Evolutionary conservation across 2,113 vertebrate genomes (phyloP).

Genomic region (Coptodon rendalli): DNA sequence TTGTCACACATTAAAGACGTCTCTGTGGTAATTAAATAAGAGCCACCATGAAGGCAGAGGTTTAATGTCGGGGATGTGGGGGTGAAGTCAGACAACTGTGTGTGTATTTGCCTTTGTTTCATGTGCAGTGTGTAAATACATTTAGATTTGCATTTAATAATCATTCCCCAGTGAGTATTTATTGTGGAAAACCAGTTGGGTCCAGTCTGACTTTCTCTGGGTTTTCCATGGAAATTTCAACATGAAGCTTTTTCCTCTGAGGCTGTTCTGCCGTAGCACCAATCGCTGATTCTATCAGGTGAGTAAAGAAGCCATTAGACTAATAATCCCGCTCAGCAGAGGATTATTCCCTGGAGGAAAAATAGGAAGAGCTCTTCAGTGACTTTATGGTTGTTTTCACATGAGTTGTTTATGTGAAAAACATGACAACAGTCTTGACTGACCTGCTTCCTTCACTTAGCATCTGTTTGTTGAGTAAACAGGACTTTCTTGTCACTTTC

Average conservation of each 20-base stretch:
- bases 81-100: background rate
- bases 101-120: background rate
- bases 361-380: background rate
- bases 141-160: background rate
- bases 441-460: background rate
- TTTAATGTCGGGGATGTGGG: background rate
- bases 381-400: background rate
- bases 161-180: background rate
- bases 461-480: slow-evolving; percentile 24
- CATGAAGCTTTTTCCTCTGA: background rate
- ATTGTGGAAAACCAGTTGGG: background rate
- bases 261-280: background rate
- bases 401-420: background rate
- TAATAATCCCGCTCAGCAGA: background rate
- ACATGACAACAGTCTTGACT: background rate
- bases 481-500: background rate
- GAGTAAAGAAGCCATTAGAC: background rate
- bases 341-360: background rate
- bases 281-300: background rate
- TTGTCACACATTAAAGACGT: background rate
- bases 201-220: background rate
- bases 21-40: background rate
- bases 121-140: background rate
- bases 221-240: background rate
- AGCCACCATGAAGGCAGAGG: background rate